A percentile compares a stretch with the other conserved stretches of the same genome.
These are phyloP conservation scores for Iselma pallidipennis DNA, from an alignment of 2,888 invertebrate genomes.

Conservation along the genomic window DNA sequence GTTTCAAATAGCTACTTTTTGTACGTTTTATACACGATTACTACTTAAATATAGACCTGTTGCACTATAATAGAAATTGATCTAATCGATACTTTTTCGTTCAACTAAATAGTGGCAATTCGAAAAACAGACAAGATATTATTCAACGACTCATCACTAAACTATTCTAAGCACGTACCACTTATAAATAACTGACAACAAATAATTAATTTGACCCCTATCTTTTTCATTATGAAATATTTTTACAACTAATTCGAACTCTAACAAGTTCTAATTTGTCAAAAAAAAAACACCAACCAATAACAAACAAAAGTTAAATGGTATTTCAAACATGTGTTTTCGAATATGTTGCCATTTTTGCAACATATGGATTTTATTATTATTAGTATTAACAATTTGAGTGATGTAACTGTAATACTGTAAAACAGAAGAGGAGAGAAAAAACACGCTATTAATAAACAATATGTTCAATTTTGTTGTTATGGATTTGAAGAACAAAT, in stretches of 20 bases:
- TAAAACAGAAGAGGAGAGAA: neutral
- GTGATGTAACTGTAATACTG: neutral
- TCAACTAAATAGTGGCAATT: too few relatives aligned
- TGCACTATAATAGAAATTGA: constrained; percentile 11
- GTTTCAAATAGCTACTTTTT: too few relatives aligned
- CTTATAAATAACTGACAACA: too few relatives aligned
- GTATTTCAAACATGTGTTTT: too few relatives aligned
- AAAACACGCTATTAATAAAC: neutral
- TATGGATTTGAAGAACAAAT: neutral
- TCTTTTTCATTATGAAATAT: neutral
- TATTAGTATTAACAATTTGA: neutral
- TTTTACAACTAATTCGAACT: neutral
- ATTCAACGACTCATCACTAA: too few relatives aligned
- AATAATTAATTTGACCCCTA: neutral
- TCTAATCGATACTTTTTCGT: neutral
- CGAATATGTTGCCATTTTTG: neutral
- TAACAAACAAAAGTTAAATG: too few relatives aligned
- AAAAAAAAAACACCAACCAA: too few relatives aligned
- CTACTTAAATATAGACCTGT: constrained; percentile 12
- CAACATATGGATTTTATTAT: neutral
- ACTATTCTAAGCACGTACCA: too few relatives aligned
- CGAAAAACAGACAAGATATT: too few relatives aligned
- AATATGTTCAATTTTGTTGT: too few relatives aligned
- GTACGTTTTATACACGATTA: constrained; percentile 7
- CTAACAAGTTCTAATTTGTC: neutral